phyloP scores from a whole-genome alignment of 2,797 vertebrate genomes.

The Amblyraja radiata region DNA sequence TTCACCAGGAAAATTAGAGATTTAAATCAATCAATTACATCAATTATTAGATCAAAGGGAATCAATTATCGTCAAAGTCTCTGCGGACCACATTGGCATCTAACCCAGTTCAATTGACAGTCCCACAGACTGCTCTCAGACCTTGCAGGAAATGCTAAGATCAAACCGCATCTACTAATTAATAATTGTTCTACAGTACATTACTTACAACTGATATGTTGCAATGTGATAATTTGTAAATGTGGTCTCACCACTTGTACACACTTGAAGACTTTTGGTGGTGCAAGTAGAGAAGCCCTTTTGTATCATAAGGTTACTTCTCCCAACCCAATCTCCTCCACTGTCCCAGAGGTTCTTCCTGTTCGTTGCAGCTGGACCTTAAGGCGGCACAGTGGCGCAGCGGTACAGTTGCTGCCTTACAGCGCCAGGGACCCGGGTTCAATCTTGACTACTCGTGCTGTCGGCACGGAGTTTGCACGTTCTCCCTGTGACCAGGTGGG shows the following conservation, averaged over 20 bases:
- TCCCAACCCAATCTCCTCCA: neutral
- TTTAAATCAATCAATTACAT: slow-evolving; percentile 1
- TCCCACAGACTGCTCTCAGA: neutral
- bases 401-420: too few relatives aligned
- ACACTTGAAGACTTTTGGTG: neutral
- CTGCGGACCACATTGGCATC: neutral
- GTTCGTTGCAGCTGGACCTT: too few relatives aligned
- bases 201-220: neutral
- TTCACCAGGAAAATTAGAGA: neutral
- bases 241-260: neutral
- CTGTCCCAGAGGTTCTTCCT: neutral
- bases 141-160: neutral
- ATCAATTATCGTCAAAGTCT: slow-evolving; percentile 2
- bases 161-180: neutral
- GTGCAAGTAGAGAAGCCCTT: neutral
- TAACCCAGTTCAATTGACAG: neutral
- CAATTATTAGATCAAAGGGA: neutral
- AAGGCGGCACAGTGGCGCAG: too few relatives aligned
- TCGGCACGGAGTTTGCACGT: too few relatives aligned
- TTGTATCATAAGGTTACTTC: neutral
- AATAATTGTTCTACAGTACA: neutral
- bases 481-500: too few relatives aligned
- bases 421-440: too few relatives aligned
- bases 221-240: neutral
- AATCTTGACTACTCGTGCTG: too few relatives aligned